Conservation (phyloP, 1,140 invertebrate genomes). For the Ceratosolen solmsi region DNA sequence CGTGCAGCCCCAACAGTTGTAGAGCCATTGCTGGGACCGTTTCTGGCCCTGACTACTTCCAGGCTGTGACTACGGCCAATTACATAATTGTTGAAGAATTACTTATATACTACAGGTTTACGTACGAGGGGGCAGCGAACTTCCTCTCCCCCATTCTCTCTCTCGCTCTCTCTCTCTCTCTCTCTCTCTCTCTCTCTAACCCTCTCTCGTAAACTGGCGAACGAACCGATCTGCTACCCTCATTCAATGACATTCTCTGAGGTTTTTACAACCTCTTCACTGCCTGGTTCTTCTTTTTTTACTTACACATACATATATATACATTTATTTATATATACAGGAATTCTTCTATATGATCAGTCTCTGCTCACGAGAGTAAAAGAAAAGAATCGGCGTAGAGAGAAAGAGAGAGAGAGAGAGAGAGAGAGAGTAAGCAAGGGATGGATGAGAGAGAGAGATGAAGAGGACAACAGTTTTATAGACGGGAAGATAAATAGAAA, state of each 20-base stretch:
- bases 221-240: conserved; percentile 51
- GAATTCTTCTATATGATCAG: not conserved
- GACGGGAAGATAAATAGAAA: not conserved
- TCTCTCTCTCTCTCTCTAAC: not conserved
- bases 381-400: not conserved
- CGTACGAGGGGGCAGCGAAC: not conserved
- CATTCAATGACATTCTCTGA: conserved; percentile 73
- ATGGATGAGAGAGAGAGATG: conserved; percentile 16
- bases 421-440: not conserved
- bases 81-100: conserved; percentile 74
- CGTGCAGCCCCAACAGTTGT: conserved; percentile 47
- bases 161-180: not conserved
- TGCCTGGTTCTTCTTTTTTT: conserved; percentile 65
- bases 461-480: too few relatives aligned
- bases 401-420: not conserved
- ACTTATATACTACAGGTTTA: conserved; percentile 68
- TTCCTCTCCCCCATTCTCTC: not conserved
- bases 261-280: conserved; percentile 69
- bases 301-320: too few relatives aligned
- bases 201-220: not conserved
- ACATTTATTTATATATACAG: not conserved
- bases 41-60: not conserved
- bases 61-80: conserved; percentile 66
- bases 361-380: not conserved
- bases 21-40: conserved; percentile 7